Evolutionary conservation across 2,888 invertebrate genomes (phyloP).

Genomic region (Trichacis sp.): DNA sequence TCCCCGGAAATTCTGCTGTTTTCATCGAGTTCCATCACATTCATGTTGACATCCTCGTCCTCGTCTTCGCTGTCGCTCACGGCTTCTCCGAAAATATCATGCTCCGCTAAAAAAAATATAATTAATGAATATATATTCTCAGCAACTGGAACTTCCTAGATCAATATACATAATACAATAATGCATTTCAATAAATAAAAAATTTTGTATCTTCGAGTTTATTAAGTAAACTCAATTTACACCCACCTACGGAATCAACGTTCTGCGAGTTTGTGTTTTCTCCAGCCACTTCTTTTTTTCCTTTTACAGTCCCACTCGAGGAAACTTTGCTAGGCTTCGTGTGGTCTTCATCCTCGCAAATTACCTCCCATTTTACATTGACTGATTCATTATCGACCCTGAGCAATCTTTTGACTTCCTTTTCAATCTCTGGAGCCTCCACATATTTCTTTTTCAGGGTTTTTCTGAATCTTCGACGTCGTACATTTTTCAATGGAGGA

Average conservation of each 20-base stretch:
- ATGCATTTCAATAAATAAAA: no score
- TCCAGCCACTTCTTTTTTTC: conserved; percentile 60
- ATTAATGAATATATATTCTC: no score
- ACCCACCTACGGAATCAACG: conserved; percentile 68
- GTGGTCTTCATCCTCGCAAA: conserved; percentile 85
- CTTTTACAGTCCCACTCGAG: conserved; percentile 63
- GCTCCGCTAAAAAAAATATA: conserved; percentile 73
- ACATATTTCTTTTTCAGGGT: conserved; percentile 96
- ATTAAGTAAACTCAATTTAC: no score
- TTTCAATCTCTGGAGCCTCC: conserved; percentile 97
- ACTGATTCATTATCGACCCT: conserved; percentile 94
- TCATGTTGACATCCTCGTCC: conserved; percentile 77
- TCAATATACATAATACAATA: no score
- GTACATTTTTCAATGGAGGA: conserved; percentile 94
- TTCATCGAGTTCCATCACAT: conserved; percentile 84
- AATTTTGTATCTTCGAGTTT: no score
- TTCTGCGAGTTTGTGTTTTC: conserved; percentile 65
- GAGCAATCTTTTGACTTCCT: conserved; percentile 93
- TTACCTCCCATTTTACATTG: conserved; percentile 88
- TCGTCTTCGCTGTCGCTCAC: conserved; percentile 92
- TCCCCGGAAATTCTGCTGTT: conserved; percentile 81
- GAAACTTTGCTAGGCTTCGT: conserved; percentile 62
- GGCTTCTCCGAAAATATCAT: conserved; percentile 93
- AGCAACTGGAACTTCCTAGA: no score
- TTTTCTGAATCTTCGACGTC: conserved; percentile 92